These are phyloP conservation scores for Macrobrachium nipponense DNA, from an alignment of 1,140 invertebrate species.

Conservation along the genomic window DNA sequence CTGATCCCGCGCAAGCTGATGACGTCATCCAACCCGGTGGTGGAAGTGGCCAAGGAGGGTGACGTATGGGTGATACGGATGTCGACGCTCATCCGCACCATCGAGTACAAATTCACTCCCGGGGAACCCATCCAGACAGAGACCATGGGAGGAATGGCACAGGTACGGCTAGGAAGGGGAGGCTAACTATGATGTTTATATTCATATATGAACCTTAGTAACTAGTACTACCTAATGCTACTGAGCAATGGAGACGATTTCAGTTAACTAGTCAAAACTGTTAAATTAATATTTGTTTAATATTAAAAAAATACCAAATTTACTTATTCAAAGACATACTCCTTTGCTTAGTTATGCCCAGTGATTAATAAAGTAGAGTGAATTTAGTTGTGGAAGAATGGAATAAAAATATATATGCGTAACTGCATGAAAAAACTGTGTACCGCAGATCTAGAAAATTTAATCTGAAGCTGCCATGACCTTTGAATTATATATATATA, in stretches of 20 bases:
- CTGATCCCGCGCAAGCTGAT: slow-evolving; percentile 39
- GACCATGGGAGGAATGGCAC: slow-evolving; percentile 39
- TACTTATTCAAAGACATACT: no score
- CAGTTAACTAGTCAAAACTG: not conserved
- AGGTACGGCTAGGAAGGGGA: slow-evolving; percentile 34
- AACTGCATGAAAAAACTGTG: not conserved
- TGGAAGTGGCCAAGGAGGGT: slow-evolving; percentile 26
- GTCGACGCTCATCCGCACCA: slow-evolving; percentile 25
- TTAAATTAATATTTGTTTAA: no score
- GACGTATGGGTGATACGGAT: slow-evolving; percentile 41
- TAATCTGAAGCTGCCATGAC: no score
- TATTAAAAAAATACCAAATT: no score
- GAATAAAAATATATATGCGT: not conserved
- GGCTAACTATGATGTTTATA: no score
- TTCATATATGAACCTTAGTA: no score
- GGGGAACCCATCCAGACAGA: slow-evolving; percentile 23
- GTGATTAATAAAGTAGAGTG: not conserved
- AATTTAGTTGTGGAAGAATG: not conserved
- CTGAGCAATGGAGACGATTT: not conserved
- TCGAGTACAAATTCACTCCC: slow-evolving; percentile 35
- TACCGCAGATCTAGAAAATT: no score
- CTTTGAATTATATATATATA: no score
- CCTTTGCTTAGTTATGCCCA: no score
- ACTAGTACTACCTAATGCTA: no score
- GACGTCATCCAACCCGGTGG: slow-evolving; percentile 28